Evolutionary conservation across 2,888 invertebrate species (phyloP), one percentile per base, ranked within the genome.

Genomic region (Drosophila anomalipes): DNA sequence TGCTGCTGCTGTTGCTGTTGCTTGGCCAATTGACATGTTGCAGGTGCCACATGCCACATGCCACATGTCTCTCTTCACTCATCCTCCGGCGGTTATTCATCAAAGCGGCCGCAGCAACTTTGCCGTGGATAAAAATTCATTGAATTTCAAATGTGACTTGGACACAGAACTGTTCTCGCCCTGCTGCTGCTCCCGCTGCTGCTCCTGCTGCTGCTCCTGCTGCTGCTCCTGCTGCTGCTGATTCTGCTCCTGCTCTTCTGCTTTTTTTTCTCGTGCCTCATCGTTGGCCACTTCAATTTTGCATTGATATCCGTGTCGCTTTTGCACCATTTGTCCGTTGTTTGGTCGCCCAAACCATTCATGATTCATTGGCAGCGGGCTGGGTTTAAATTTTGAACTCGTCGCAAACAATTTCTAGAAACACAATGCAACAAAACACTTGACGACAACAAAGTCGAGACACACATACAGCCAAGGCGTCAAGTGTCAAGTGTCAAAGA

Each of bases 61-160:
- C 39, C 52, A n/a, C 49, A n/a, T 33, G 53, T 57, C n/a, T 54
- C 47, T 53, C 52, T 51, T 52, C 52, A n/a, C 44, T 66, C 47
- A 51, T 64, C 63, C 54, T 72, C 47, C 47, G 51, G 67, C 64
- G 72, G 82, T 75, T 75, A 86, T 86, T 89, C 86, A 86, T 89
- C 85, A 82, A 81, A 81, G 77, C 26, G 47, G 26, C 82, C 81
- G 64, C 80, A 79, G 39, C 61, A 72, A 73, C 69, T 79, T 73
- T 69, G 59, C 58, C 75, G 33, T 84, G 79, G 83, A 90, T 90
- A 88, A 91, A 91, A 91, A 91, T 91, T 91, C 91, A 91, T 91
- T 91, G 91, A 91, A 91, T 91, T 91, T 91, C 83, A 91, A 91
- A 91, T 91, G 88, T 78, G 82, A 83, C 75, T 86, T 74, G 86